Conservation (phyloP, 2,797 vertebrate genomes). For the Cryptoprocta ferox region DNA sequence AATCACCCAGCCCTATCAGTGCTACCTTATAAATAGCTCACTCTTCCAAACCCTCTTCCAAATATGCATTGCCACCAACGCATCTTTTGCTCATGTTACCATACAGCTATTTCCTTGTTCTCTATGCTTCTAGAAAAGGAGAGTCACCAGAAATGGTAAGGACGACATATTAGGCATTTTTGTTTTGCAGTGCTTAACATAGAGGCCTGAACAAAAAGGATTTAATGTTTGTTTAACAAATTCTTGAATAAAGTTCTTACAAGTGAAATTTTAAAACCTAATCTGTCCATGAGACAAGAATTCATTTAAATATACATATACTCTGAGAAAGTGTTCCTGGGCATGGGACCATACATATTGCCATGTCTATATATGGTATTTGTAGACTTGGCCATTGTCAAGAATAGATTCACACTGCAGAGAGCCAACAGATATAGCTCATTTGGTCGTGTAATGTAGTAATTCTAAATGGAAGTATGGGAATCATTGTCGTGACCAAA, state of each 20-base stretch:
- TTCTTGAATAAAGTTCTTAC: not conserved
- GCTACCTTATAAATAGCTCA: not conserved
- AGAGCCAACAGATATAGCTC: not conserved
- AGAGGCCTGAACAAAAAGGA: not conserved
- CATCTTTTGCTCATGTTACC: not conserved
- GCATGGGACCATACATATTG: not conserved
- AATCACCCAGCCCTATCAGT: too few relatives aligned
- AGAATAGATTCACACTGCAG: not conserved
- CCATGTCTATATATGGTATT: not conserved
- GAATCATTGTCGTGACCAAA: not conserved
- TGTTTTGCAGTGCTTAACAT: not conserved
- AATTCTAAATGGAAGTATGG: not conserved
- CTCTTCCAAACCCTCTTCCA: not conserved
- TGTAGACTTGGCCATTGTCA: not conserved
- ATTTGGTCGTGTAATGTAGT: not conserved
- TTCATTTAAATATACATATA: not conserved
- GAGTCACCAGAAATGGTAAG: not conserved
- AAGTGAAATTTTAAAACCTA: constrained; percentile 15
- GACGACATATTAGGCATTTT: not conserved
- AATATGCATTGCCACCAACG: not conserved
- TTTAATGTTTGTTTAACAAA: not conserved
- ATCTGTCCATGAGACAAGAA: not conserved
- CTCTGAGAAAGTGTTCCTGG: not conserved
- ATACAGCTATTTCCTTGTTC: not conserved
- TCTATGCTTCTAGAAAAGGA: not conserved